Conservation (phyloP, 1,140 invertebrate species). For the Drosophila suzukii region DNA sequence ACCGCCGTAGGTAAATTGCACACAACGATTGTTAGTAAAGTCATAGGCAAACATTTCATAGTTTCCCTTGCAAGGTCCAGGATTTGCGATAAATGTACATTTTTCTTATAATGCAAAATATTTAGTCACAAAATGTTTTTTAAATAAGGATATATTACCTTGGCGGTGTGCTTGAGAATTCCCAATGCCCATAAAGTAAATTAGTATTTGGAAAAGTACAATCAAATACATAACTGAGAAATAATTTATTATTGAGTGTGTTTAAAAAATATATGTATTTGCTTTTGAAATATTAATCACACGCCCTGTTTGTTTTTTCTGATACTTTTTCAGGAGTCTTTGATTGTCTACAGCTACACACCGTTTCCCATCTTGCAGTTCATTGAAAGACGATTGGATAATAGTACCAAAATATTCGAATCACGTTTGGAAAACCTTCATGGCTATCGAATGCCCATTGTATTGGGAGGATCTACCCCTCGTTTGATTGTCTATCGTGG, state of each 20-base stretch:
- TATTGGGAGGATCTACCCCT: slow-evolving; percentile 63
- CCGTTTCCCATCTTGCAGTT: slow-evolving; percentile 62
- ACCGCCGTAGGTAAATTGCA: slow-evolving; percentile 33
- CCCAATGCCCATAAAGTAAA: background rate
- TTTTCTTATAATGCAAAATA: slow-evolving; percentile 1
- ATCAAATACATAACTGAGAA: background rate
- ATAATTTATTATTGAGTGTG: background rate
- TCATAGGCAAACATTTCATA: slow-evolving; percentile 41
- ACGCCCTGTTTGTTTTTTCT: background rate
- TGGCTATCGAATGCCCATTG: slow-evolving; percentile 47
- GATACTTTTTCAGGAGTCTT: slow-evolving; percentile 40
- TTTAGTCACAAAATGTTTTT: too few species aligned
- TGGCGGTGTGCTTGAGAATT: background rate
- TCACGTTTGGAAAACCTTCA: slow-evolving; percentile 40
- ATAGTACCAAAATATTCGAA: slow-evolving; percentile 3
- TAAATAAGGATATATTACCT: slow-evolving; percentile 2
- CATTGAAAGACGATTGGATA: slow-evolving; percentile 29
- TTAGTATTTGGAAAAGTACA: background rate
- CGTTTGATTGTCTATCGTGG: slow-evolving; percentile 59
- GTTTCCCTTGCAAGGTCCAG: slow-evolving; percentile 26
- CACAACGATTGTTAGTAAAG: slow-evolving; percentile 12
- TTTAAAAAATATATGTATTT: background rate
- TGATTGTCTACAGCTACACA: slow-evolving; percentile 52
- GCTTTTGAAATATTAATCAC: slow-evolving; percentile 3
- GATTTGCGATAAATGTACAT: slow-evolving; percentile 27